Conservation (phyloP, 2,888 invertebrate genomes). For the Stenolophus ochropezus region DNA sequence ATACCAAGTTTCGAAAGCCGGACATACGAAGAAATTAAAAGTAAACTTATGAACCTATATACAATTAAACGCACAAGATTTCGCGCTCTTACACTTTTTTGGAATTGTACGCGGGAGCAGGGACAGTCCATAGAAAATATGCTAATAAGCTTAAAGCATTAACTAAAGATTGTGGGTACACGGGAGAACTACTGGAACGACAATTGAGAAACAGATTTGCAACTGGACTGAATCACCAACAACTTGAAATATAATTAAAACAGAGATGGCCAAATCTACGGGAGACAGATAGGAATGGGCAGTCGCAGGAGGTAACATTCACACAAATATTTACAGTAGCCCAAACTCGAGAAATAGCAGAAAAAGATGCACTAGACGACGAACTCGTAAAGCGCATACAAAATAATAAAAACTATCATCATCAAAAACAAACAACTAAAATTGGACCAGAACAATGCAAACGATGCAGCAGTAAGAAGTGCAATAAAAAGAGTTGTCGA, state of each 20-base stretch:
- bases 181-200: background rate
- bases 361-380: background rate
- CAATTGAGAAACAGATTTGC: background rate
- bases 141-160: background rate
- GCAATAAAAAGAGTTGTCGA: no score
- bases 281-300: background rate
- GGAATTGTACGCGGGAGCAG: background rate
- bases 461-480: no score
- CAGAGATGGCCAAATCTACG: background rate
- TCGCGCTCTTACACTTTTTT: background rate
- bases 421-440: no score
- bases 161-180: background rate
- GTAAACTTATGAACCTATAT: background rate
- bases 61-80: background rate
- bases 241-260: background rate
- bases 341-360: background rate
- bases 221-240: background rate
- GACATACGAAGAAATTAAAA: no score
- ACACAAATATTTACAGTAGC: background rate
- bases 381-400: no score
- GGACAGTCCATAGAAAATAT: background rate
- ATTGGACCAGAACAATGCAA: no score
- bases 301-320: background rate
- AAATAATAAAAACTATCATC: no score
- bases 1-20: no score